Evolutionary conservation across 1,140 invertebrate species (phyloP).

Genomic region (Drosophila ogumai): DNA sequence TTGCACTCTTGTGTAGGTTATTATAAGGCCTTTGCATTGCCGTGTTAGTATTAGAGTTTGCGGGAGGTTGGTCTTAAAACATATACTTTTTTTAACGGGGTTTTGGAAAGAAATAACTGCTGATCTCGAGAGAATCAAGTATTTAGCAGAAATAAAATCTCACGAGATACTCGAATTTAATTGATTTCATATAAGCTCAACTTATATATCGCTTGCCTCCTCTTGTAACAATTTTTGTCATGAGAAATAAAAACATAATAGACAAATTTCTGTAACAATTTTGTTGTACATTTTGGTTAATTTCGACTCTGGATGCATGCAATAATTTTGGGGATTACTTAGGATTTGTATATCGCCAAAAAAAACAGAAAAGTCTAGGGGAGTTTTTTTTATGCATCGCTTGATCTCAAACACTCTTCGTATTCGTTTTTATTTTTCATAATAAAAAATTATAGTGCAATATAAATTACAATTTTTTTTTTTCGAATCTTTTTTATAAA

Average conservation of each 20-base stretch:
- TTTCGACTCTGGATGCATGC: slow-evolving; percentile 26
- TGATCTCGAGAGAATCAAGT: background rate
- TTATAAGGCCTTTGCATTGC: slow-evolving; percentile 4
- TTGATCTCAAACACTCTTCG: slow-evolving; percentile 66
- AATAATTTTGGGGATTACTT: slow-evolving; percentile 16
- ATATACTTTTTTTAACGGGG: slow-evolving; percentile 21
- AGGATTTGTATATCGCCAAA: slow-evolving; percentile 27
- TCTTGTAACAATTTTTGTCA: slow-evolving; percentile 66
- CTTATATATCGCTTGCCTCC: slow-evolving; percentile 9
- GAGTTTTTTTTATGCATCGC: slow-evolving; percentile 28
- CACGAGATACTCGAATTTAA: slow-evolving; percentile 23
- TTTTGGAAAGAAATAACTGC: slow-evolving; percentile 27
- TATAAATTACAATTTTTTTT: slow-evolving; percentile 70
- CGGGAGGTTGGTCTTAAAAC: slow-evolving; percentile 14
- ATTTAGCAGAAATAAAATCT: slow-evolving; percentile 8
- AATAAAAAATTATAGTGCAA: slow-evolving; percentile 78
- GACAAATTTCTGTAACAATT: slow-evolving; percentile 62
- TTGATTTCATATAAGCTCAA: slow-evolving; percentile 29
- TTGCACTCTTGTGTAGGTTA: background rate
- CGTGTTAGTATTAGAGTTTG: slow-evolving; percentile 28
- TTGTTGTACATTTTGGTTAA: slow-evolving; percentile 76
- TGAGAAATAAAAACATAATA: slow-evolving; percentile 56
- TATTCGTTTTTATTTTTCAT: slow-evolving; percentile 78
- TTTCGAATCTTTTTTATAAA: slow-evolving; percentile 80
- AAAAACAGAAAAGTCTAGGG: slow-evolving; percentile 43